These are phyloP conservation scores for Nibea coibor DNA, from an alignment of 2,113 vertebrate genomes.

Conservation along the genomic window DNA sequence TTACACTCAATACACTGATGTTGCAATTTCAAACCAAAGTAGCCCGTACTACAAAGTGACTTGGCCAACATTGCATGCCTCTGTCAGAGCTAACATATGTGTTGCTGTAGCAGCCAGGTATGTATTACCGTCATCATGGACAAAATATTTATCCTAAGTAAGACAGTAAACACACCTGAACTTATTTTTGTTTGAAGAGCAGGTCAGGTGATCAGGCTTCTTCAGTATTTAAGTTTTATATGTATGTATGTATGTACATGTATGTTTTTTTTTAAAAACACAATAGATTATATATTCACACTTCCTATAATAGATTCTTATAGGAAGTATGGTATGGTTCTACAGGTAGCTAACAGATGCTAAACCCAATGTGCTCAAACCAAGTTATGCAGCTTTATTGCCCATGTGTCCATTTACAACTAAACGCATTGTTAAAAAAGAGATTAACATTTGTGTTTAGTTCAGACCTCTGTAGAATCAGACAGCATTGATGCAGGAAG, in stretches of 20 bases:
- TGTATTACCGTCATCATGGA: neutral
- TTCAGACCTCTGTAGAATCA: neutral
- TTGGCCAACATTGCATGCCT: too few species aligned
- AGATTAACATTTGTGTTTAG: neutral
- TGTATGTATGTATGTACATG: too few species aligned
- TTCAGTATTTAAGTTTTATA: too few species aligned
- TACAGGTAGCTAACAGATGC: neutral
- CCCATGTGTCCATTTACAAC: neutral
- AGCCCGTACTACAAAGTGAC: too few species aligned
- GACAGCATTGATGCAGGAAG: neutral
- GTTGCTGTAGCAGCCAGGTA: conserved; percentile 17
- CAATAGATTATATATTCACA: too few species aligned
- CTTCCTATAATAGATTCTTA: neutral
- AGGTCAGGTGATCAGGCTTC: too few species aligned
- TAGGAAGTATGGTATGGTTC: neutral
- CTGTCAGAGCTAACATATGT: neutral
- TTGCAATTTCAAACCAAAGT: too few species aligned
- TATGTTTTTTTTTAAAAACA: too few species aligned
- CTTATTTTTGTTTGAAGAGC: neutral
- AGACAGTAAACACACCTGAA: neutral
- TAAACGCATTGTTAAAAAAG: neutral
- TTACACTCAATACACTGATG: too few species aligned
- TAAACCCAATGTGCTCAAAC: neutral
- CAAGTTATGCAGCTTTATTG: neutral
- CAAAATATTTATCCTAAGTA: neutral